Base-by-base conservation (phyloP, 2,113 vertebrate genomes). In the Actenoides lindsayi region DNA sequence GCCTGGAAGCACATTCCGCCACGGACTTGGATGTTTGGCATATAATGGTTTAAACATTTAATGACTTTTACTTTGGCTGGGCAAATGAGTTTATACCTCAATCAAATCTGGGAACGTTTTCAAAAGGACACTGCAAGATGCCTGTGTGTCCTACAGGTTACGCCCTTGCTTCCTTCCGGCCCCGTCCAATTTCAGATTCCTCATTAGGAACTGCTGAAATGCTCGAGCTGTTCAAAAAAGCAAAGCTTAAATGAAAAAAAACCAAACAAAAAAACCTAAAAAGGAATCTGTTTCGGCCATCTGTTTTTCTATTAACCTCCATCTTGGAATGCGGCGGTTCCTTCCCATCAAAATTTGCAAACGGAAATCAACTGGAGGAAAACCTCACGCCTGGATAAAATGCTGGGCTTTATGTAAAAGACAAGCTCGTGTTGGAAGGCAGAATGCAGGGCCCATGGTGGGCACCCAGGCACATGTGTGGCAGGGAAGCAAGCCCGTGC, bases 111-210 rank as follows among this genome's bases (percentile, higher is more conserved):
- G 88, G 95, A 83, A 84, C 28, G 80, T 39, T 89, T 96, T 93
- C 94, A 90, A 78, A 89, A 89, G 83, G 83, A 90, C 86, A 68
- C 88, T 83, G 82, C 35, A 54, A 94, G 76, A 93, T 88, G 88
- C 82, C 67, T 92, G 51, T 86, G 79, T 41, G 76, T 89, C 92
- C 73, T 39, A 67, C 80, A 94, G 88, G 93, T 95, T 94, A 92
- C 90, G 17, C 94, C 95, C 94, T 92, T 16, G 1, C 60, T 96
- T 94, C 96, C 94, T 96, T 92, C 95, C 76, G 39, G 71, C 79
- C 82, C 64, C 2, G 0, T 65, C 88, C 81, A 35, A 51, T 54
- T 80, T 70, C 90, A 91, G 56, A 95, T 51, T 60, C 71, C 51
- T 95, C 95, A 74, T 90, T 46, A 69, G 67, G 64, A 94, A 24